phyloP scores from a whole-genome alignment of 2,797 vertebrate species.

The Octomys mimax region DNA sequence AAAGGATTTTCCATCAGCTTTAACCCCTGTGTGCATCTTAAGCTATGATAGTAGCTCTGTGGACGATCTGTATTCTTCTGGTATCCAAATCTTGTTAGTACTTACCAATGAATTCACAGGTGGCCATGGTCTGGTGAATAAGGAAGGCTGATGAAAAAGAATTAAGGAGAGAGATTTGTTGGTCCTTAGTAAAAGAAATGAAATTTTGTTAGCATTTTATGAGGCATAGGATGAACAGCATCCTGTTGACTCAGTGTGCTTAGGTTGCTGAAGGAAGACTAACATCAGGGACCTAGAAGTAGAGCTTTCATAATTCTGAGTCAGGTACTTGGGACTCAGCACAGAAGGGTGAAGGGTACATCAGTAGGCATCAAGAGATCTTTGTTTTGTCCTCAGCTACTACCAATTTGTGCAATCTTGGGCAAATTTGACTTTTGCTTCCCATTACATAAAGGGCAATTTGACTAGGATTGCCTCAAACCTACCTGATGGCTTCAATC shows the following conservation, averaged over 20 bases:
- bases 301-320: constrained; percentile 29
- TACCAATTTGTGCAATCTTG: constrained; percentile 60
- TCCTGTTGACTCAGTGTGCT: constrained; percentile 16
- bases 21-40: constrained; percentile 32
- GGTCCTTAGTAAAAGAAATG: constrained; percentile 44
- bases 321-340: background rate
- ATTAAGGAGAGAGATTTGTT: constrained; percentile 15
- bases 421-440: constrained; percentile 62
- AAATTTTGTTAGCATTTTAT: constrained; percentile 26
- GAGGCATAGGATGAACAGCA: constrained; percentile 3
- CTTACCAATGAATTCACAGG: background rate
- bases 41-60: constrained; percentile 16
- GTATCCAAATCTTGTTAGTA: background rate
- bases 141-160: background rate
- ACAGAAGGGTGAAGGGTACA: background rate
- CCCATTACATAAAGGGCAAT: constrained; percentile 36
- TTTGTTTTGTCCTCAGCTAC: constrained; percentile 14
- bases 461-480: background rate
- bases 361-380: background rate
- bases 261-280: constrained; percentile 53
- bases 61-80: constrained; percentile 13
- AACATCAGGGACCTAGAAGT: background rate
- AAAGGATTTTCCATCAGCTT: constrained; percentile 14
- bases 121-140: background rate
- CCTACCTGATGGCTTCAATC: constrained; percentile 7